Percentiles rank a stretch among this genome's conserved stretches.
These are phyloP conservation scores for Melanotaenia duboulayi DNA, from an alignment of 2,113 vertebrate genomes.

Conservation along the genomic window DNA sequence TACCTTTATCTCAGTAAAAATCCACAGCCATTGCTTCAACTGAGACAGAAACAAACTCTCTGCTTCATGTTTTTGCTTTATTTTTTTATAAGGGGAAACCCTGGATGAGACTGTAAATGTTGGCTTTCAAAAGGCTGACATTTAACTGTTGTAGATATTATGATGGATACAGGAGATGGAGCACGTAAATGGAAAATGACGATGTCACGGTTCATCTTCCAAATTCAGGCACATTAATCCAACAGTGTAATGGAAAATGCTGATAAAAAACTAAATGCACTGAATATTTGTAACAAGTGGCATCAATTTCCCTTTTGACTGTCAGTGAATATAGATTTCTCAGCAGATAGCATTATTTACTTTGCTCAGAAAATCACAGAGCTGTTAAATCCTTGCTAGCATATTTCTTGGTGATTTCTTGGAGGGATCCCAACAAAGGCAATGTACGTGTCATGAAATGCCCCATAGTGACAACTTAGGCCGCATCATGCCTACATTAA, in stretches of 20 bases:
- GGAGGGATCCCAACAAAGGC: slow-evolving; percentile 56
- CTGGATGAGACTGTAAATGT: slow-evolving; percentile 62
- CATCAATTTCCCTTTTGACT: slow-evolving; percentile 64
- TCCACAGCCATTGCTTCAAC: slow-evolving; percentile 71
- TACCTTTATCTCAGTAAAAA: slow-evolving; percentile 72
- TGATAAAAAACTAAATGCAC: slow-evolving; percentile 72
- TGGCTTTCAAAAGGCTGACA: slow-evolving; percentile 76
- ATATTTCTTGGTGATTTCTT: slow-evolving; percentile 51
- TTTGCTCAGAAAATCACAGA: slow-evolving; percentile 57
- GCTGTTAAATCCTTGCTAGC: slow-evolving; percentile 45
- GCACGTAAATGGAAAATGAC: slow-evolving; percentile 76
- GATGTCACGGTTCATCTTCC: slow-evolving; percentile 74
- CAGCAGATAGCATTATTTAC: slow-evolving; percentile 66
- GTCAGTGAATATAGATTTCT: slow-evolving; percentile 70
- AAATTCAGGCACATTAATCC: slow-evolving; percentile 76
- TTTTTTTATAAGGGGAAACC: slow-evolving; percentile 59
- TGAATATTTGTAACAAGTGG: slow-evolving; percentile 70
- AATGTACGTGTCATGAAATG: slow-evolving; percentile 67
- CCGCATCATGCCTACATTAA: slow-evolving; percentile 66
- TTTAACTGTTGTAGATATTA: slow-evolving; percentile 76
- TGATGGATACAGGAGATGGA: slow-evolving; percentile 71
- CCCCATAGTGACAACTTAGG: slow-evolving; percentile 64
- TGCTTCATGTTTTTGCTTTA: slow-evolving; percentile 67
- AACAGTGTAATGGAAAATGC: slow-evolving; percentile 68
- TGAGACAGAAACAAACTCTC: slow-evolving; percentile 63